A percentile compares a stretch with the other conserved stretches of the same genome.
Conservation (phyloP, 1,140 invertebrate genomes). For the Saccostrea glomerata region DNA sequence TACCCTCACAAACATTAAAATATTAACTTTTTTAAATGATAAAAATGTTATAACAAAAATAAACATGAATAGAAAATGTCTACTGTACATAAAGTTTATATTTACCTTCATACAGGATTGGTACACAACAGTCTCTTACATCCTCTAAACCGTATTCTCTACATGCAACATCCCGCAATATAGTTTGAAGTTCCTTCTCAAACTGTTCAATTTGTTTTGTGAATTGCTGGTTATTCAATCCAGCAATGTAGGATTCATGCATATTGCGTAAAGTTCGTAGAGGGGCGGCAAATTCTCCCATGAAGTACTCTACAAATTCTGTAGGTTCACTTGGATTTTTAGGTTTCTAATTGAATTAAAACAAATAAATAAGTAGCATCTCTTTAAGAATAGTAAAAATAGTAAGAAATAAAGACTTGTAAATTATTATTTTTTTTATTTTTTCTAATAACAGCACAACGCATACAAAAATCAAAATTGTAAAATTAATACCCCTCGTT, state of each 20-base stretch:
- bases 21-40: no score
- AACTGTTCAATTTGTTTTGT: neutral
- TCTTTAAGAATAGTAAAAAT: no score
- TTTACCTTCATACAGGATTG: neutral
- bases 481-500: no score
- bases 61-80: no score
- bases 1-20: no score
- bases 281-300: conserved; percentile 32
- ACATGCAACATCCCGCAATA: neutral
- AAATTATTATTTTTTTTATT: no score
- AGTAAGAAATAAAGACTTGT: no score
- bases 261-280: conserved; percentile 3
- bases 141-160: neutral
- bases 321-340: neutral
- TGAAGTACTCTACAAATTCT: neutral
- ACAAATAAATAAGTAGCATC: neutral
- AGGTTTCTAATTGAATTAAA: neutral
- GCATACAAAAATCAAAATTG: no score
- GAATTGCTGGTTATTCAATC: conserved; percentile 20
- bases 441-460: no score
- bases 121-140: neutral
- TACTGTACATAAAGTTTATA: neutral
- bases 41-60: no score
- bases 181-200: neutral
- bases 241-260: neutral